These are phyloP conservation scores for Teleogryllus occipitalis DNA, from an alignment of 1,140 invertebrate species.

Conservation along the genomic window DNA sequence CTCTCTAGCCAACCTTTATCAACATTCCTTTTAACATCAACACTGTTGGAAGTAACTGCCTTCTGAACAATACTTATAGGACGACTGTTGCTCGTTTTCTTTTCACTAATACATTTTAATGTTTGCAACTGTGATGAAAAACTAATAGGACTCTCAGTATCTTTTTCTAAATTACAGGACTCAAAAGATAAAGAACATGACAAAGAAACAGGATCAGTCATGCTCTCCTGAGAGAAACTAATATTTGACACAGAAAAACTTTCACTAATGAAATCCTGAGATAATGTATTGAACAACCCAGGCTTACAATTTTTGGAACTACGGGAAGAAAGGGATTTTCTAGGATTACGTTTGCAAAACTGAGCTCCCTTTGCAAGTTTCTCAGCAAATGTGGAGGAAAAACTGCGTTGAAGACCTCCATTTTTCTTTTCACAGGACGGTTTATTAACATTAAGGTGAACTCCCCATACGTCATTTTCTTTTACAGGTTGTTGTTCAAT, in stretches of 20 bases:
- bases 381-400: constrained; percentile 47
- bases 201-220: not conserved
- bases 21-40: constrained; percentile 26
- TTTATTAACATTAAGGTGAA: constrained; percentile 40
- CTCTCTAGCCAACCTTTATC: constrained; percentile 47
- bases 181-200: not conserved
- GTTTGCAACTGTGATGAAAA: constrained; percentile 26
- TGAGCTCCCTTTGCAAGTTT: constrained; percentile 60
- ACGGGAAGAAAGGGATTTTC: constrained; percentile 49
- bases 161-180: too few relatives aligned
- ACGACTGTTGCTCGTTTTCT: constrained; percentile 27
- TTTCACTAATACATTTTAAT: constrained; percentile 30
- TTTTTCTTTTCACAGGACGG: constrained; percentile 23
- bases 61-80: constrained; percentile 38
- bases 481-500: not conserved
- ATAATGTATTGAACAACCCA: not conserved
- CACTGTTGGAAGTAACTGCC: constrained; percentile 23
- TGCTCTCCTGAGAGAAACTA: too few relatives aligned
- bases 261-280: not conserved
- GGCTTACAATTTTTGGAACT: constrained; percentile 27
- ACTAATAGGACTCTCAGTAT: constrained; percentile 19
- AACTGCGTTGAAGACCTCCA: not conserved
- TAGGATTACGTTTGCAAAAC: constrained; percentile 63
- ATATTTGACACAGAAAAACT: not conserved
- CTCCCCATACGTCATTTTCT: constrained; percentile 44